Conservation (phyloP, 2,888 invertebrate genomes). For the Dichetophora obliterata region DNA sequence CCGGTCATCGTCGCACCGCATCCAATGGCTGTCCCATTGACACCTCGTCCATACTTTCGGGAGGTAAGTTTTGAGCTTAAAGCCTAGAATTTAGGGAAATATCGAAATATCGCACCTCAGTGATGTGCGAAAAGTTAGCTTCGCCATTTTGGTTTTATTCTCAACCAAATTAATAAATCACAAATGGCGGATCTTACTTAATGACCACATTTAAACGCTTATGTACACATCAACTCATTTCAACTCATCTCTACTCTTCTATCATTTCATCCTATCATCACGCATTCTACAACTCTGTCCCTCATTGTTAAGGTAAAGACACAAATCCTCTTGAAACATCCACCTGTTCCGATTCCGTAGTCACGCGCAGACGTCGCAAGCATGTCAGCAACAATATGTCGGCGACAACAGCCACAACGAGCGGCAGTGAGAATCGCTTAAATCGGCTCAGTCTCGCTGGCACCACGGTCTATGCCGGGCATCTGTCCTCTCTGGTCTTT, state of each 20-base stretch:
- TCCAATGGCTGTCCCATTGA: conserved; percentile 67
- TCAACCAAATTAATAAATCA: not conserved
- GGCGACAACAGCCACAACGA: conserved; percentile 54
- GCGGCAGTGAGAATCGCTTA: conserved; percentile 64
- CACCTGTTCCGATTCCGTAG: conserved; percentile 68
- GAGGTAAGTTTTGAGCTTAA: conserved; percentile 56
- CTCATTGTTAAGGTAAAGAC: conserved; percentile 58
- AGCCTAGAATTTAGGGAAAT: no score
- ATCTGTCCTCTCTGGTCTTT: conserved; percentile 75
- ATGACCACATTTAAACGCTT: not conserved
- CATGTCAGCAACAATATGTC: conserved; percentile 62
- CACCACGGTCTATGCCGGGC: conserved; percentile 68
- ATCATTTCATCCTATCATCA: conserved; percentile 26
- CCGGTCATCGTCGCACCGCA: conserved; percentile 68
- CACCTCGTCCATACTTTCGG: conserved; percentile 63
- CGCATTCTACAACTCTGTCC: conserved; percentile 24
- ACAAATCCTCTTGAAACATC: conserved; percentile 66
- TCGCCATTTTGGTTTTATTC: no score
- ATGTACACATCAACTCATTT: not conserved
- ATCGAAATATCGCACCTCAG: no score
- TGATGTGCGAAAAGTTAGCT: no score
- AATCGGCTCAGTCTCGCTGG: conserved; percentile 68
- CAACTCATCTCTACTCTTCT: conserved; percentile 18
- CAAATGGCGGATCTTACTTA: no score
- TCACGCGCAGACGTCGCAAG: conserved; percentile 66